Evolutionary conservation across 2,113 vertebrate genomes (phyloP).

Genomic region (Pavo muticus): DNA sequence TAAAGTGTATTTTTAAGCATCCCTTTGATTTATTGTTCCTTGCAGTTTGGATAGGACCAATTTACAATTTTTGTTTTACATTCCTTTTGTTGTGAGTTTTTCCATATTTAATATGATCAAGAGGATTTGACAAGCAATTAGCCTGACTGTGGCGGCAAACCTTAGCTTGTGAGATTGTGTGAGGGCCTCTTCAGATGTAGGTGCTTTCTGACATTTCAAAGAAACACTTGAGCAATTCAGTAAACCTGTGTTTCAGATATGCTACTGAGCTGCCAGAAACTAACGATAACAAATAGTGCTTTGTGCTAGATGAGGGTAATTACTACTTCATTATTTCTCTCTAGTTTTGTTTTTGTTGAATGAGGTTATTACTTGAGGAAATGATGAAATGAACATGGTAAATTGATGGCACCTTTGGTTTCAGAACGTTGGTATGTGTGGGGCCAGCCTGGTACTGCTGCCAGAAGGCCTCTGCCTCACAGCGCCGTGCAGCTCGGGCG

Average conservation of each 20-base stretch:
- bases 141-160: slow-evolving; percentile 27
- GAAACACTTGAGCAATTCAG: slow-evolving; percentile 29
- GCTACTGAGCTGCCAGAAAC: neutral
- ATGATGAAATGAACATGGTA: neutral
- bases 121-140: slow-evolving; percentile 70
- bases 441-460: neutral
- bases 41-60: neutral
- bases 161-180: slow-evolving; percentile 9
- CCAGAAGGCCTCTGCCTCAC: too few species aligned
- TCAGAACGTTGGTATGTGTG: neutral
- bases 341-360: neutral
- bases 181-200: slow-evolving; percentile 3
- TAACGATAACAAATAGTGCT: slow-evolving; percentile 19
- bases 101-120: slow-evolving; percentile 50
- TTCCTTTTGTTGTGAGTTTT: slow-evolving; percentile 33
- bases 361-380: neutral
- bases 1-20: neutral
- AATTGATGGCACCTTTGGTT: neutral
- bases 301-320: slow-evolving; percentile 38
- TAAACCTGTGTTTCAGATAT: slow-evolving; percentile 1
- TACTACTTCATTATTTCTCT: slow-evolving; percentile 5
- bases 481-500: too few species aligned
- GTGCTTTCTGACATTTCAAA: slow-evolving; percentile 59
- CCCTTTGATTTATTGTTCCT: slow-evolving; percentile 60
- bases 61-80: neutral